A percentile compares a stretch with the other conserved stretches of the same genome.
phyloP scores from a whole-genome alignment of 2,888 invertebrate genomes.

The Agriopis leucophaearia region DNA sequence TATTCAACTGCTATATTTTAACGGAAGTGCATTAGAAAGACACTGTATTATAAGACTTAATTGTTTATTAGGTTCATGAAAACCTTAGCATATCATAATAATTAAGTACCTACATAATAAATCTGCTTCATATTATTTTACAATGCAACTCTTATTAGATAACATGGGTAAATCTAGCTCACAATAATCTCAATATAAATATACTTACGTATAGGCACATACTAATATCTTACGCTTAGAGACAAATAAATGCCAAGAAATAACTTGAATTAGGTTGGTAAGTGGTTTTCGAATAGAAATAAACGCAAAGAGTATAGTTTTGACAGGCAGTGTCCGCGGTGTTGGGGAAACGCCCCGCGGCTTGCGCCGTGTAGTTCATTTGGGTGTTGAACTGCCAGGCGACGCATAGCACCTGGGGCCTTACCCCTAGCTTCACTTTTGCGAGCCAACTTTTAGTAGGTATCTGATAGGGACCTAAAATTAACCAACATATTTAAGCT shows the following conservation, averaged over 20 bases:
- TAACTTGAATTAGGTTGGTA: constrained; percentile 47
- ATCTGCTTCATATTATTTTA: background rate
- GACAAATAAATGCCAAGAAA: background rate
- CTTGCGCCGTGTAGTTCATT: constrained; percentile 62
- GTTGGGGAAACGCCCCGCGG: constrained; percentile 67
- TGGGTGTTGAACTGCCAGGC: constrained; percentile 58
- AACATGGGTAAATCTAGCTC: constrained; percentile 4
- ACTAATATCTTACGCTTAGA: too few relatives aligned
- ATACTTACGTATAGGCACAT: background rate
- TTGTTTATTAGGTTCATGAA: background rate
- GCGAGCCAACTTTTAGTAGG: too few relatives aligned
- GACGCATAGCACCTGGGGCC: constrained; percentile 51
- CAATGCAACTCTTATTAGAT: constrained; percentile 1
- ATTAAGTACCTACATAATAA: constrained; percentile 4
- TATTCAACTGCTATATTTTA: background rate
- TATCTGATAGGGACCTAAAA: too few relatives aligned
- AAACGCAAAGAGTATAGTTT: constrained; percentile 74
- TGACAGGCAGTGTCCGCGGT: constrained; percentile 70
- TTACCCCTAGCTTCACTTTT: too few relatives aligned
- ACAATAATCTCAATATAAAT: background rate
- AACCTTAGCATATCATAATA: background rate
- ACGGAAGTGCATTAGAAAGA: background rate
- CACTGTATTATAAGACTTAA: background rate
- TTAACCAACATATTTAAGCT: too few relatives aligned
- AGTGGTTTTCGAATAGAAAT: constrained; percentile 47